Conservation (phyloP, 2,888 invertebrate genomes). For the Clanis bilineata region DNA sequence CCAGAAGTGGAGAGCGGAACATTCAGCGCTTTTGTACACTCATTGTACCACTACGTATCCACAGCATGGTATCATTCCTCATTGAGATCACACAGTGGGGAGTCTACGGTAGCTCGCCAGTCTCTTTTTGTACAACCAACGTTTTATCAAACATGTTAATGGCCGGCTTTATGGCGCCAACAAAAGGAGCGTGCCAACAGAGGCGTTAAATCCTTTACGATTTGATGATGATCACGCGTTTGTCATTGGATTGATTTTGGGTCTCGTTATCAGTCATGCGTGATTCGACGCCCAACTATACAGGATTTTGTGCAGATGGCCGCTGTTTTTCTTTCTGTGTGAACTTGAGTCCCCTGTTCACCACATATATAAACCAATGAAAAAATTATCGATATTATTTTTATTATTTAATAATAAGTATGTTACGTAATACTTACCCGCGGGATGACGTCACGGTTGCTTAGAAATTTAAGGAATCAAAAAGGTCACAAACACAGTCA, state of each 20-base stretch:
- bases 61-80: constrained; percentile 68
- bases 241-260: constrained; percentile 66
- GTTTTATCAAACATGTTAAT: constrained; percentile 81
- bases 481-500: constrained; percentile 62
- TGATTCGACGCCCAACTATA: constrained; percentile 28
- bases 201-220: constrained; percentile 83
- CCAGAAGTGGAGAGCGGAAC: constrained; percentile 55
- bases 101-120: constrained; percentile 71
- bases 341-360: background rate
- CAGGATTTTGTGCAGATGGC: background rate
- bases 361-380: background rate
- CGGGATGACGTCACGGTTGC: background rate
- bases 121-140: constrained; percentile 77
- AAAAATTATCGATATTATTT: too few species aligned
- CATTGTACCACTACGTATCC: constrained; percentile 55
- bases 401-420: too few species aligned
- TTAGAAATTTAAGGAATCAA: constrained; percentile 28
- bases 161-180: constrained; percentile 77
- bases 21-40: constrained; percentile 51
- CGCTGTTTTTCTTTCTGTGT: background rate
- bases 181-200: constrained; percentile 81
- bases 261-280: constrained; percentile 54
- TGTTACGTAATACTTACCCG: constrained; percentile 11
- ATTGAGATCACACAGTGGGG: constrained; percentile 71
- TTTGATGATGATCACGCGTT: constrained; percentile 76